A percentile compares a stretch with the other conserved stretches of the same genome.
Conservation (phyloP, 1,140 invertebrate genomes). For the Aphis gossypii region DNA sequence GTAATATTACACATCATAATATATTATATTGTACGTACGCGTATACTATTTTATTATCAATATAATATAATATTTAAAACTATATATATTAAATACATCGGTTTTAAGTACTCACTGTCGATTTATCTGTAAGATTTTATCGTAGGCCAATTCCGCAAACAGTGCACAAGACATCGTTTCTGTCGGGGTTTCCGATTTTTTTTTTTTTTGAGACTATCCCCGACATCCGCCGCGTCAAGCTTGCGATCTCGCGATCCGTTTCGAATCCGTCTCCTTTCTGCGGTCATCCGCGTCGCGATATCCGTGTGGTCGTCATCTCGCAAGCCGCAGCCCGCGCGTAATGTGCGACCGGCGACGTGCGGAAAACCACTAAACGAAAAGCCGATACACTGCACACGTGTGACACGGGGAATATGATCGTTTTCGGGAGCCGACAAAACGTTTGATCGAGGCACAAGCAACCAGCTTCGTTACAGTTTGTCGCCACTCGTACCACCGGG, state of each 20-base stretch:
- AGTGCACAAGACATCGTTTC: background rate
- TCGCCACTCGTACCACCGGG: background rate
- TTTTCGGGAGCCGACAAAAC: conserved; percentile 17
- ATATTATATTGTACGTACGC: background rate
- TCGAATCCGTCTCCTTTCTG: background rate
- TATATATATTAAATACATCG: too few species aligned
- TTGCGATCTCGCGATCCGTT: background rate
- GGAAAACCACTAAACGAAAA: background rate
- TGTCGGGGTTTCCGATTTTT: background rate
- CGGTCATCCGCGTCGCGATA: too few species aligned
- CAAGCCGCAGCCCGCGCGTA: background rate
- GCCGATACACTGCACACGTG: background rate
- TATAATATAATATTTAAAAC: too few species aligned
- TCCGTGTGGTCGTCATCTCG: background rate
- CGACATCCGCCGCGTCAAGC: too few species aligned
- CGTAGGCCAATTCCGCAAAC: background rate
- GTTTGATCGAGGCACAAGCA: conserved; percentile 12
- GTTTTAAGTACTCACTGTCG: too few species aligned
- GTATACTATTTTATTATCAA: too few species aligned
- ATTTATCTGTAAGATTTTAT: background rate
- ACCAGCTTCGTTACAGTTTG: background rate
- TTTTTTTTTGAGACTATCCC: too few species aligned
- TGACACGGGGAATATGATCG: conserved; percentile 6
- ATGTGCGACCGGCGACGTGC: conserved; percentile 18
- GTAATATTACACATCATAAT: background rate